Evolutionary conservation across 2,888 invertebrate genomes (phyloP).

Genomic region (Cryptus viduatorius): DNA sequence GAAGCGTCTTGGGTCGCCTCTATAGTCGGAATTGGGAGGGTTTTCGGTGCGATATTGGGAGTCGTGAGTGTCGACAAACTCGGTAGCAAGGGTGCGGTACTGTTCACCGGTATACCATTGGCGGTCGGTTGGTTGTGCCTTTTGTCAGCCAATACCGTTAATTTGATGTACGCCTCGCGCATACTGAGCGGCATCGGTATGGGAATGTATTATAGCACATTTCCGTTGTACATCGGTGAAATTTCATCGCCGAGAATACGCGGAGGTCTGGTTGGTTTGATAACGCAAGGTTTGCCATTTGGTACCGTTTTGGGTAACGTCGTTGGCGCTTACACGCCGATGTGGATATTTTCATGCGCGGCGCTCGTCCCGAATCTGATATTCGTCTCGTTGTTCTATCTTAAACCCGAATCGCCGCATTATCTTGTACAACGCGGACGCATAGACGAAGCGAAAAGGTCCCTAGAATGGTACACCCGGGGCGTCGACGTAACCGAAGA

Average conservation of each 20-base stretch:
- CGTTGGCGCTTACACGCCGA: conserved; percentile 77
- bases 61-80: conserved; percentile 62
- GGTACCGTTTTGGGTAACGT: conserved; percentile 78
- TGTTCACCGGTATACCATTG: conserved; percentile 60
- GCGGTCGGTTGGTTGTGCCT: conserved; percentile 63
- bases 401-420: conserved; percentile 80
- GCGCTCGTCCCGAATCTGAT: conserved; percentile 74
- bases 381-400: conserved; percentile 73
- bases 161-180: conserved; percentile 65
- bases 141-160: conserved; percentile 59
- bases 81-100: conserved; percentile 65
- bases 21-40: conserved; percentile 67
- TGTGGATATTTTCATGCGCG: conserved; percentile 75
- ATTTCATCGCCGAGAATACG: conserved; percentile 78
- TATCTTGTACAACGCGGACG: conserved; percentile 71
- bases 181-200: conserved; percentile 70
- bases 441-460: conserved; percentile 72
- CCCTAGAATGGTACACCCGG: conserved; percentile 78
- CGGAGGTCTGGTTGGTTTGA: conserved; percentile 77
- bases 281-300: conserved; percentile 76
- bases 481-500: conserved; percentile 74
- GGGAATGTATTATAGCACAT: conserved; percentile 77
- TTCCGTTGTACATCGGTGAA: conserved; percentile 78
- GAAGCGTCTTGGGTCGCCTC: conserved; percentile 71
- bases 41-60: conserved; percentile 67